phyloP scores from a whole-genome alignment of 2,888 invertebrate genomes.

The Melieria crassipennis region DNA sequence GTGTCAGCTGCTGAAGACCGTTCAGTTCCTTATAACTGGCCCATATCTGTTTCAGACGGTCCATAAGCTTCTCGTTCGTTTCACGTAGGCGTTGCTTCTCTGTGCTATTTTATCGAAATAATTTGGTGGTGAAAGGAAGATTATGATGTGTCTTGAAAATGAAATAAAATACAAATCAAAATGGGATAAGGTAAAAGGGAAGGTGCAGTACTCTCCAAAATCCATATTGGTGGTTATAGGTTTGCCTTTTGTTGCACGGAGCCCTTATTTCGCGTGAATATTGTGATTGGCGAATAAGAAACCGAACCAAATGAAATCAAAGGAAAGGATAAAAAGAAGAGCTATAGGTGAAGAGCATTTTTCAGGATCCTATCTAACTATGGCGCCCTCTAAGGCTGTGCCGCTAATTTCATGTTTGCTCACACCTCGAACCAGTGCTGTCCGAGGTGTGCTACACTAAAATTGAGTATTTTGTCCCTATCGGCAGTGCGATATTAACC shows the following conservation, averaged over 20 bases:
- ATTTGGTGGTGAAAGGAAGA: too few relatives aligned
- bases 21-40: conserved; percentile 60
- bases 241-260: too few relatives aligned
- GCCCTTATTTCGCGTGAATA: too few relatives aligned
- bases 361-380: conserved; percentile 5
- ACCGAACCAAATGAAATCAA: too few relatives aligned
- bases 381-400: background rate
- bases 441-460: too few relatives aligned
- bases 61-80: conserved; percentile 64
- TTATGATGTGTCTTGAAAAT: background rate
- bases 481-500: background rate
- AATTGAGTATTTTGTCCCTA: too few relatives aligned
- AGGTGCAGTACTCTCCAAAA: too few relatives aligned
- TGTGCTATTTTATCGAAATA: conserved; percentile 47
- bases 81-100: conserved; percentile 62
- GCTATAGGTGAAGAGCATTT: conserved; percentile 36
- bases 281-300: too few relatives aligned
- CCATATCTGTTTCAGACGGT: conserved; percentile 64
- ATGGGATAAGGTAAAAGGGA: too few relatives aligned
- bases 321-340: too few relatives aligned
- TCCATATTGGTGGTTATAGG: too few relatives aligned
- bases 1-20: conserved; percentile 37
- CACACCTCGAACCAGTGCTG: too few relatives aligned
- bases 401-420: background rate
- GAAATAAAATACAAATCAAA: background rate